These are phyloP conservation scores for Stenolophus ochropezus DNA, from an alignment of 2,888 invertebrate genomes.

Conservation along the genomic window DNA sequence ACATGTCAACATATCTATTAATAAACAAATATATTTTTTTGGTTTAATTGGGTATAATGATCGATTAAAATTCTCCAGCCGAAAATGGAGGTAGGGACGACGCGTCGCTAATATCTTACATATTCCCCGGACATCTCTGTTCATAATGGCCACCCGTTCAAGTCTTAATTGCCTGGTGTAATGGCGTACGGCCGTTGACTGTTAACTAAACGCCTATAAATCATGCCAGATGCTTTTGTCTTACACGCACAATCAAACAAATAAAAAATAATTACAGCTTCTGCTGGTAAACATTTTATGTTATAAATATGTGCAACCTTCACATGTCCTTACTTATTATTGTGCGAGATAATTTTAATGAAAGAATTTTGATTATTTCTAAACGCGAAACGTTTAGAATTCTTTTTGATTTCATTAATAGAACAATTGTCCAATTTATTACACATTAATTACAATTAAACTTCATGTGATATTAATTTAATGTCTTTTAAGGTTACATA, in stretches of 20 bases:
- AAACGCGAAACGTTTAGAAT: neutral
- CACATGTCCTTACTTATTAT: conserved; percentile 32
- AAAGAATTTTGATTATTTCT: neutral
- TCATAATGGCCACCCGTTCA: conserved; percentile 10
- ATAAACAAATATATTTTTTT: neutral
- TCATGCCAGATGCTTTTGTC: conserved; percentile 34
- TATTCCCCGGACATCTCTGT: conserved; percentile 19
- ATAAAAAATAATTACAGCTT: conserved; percentile 38
- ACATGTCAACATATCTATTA: neutral
- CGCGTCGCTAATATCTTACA: neutral
- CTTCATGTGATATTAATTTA: too few relatives aligned
- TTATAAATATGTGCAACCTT: conserved; percentile 33
- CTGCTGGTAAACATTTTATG: conserved; percentile 4
- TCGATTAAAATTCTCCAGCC: neutral
- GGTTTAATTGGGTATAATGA: neutral
- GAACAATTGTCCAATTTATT: too few relatives aligned
- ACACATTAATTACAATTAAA: too few relatives aligned
- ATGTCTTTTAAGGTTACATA: too few relatives aligned
- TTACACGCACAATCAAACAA: conserved; percentile 2
- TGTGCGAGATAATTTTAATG: neutral
- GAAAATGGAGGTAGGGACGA: neutral
- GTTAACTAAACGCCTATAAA: conserved; percentile 39
- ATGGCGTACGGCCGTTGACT: conserved; percentile 27
- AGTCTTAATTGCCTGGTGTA: conserved; percentile 31
- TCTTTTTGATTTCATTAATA: neutral